Evolutionary conservation across 2,888 invertebrate genomes (phyloP).

Genomic region (Dasysyrphus tricinctus): DNA sequence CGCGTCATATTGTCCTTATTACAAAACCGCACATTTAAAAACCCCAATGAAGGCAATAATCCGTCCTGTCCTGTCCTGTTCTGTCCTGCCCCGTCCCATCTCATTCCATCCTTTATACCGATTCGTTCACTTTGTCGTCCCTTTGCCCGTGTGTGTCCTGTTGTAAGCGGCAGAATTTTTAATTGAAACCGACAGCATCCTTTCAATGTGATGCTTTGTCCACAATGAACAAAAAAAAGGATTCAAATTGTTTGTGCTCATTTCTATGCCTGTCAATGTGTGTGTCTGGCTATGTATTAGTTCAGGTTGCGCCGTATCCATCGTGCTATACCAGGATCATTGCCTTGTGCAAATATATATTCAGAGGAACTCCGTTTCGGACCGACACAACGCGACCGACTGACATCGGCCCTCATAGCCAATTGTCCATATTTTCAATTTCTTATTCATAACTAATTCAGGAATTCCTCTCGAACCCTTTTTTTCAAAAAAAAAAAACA

Average conservation of each 20-base stretch:
- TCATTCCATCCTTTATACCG: not conserved
- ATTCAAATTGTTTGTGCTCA: conserved; percentile 67
- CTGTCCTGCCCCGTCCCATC: conserved; percentile 8
- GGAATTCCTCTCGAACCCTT: conserved; percentile 72
- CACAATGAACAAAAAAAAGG: conserved; percentile 38
- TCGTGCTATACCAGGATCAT: conserved; percentile 59
- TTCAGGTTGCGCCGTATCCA: conserved; percentile 21
- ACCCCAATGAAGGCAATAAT: conserved; percentile 74
- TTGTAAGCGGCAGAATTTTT: conserved; percentile 70
- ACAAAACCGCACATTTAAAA: conserved; percentile 75
- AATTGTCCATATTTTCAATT: conserved; percentile 76
- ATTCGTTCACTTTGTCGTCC: conserved; percentile 23
- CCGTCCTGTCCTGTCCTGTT: conserved; percentile 24
- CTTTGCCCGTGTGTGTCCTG: conserved; percentile 26
- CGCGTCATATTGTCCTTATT: conserved; percentile 74
- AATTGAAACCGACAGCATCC: conserved; percentile 76
- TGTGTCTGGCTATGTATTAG: conserved; percentile 18
- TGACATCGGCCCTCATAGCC: conserved; percentile 65
- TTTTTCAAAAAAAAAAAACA: not conserved
- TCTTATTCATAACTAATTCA: conserved; percentile 77
- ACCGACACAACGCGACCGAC: conserved; percentile 36
- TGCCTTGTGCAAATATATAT: conserved; percentile 61
- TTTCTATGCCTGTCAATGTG: conserved; percentile 66
- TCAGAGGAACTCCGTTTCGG: conserved; percentile 45
- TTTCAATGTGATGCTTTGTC: conserved; percentile 64